phyloP scores from a whole-genome alignment of 2,888 invertebrate species.

The Schizotus pectinicornis region DNA sequence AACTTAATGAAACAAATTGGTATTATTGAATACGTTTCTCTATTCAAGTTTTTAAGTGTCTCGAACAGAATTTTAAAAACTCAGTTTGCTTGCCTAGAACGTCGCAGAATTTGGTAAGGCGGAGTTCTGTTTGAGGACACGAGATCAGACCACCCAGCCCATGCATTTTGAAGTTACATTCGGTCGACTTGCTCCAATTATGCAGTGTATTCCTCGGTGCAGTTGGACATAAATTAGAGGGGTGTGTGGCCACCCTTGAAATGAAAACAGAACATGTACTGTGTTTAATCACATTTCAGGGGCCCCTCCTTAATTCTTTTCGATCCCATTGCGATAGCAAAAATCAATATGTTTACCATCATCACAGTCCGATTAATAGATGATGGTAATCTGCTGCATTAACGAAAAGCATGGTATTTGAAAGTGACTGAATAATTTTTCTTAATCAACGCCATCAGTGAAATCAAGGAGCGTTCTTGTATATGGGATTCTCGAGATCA shows the following conservation, averaged over 20 bases:
- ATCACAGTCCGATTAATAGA: neutral
- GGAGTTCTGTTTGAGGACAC: no score
- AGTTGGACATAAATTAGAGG: slow-evolving; percentile 43
- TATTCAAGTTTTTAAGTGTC: no score
- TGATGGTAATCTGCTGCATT: neutral
- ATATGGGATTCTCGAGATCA: slow-evolving; percentile 13
- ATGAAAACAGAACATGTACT: slow-evolving; percentile 39
- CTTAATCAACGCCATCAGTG: no score
- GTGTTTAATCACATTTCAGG: slow-evolving; percentile 42
- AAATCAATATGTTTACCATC: slow-evolving; percentile 25
- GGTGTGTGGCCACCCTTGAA: slow-evolving; percentile 47
- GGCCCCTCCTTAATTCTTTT: slow-evolving; percentile 22
- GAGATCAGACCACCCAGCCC: no score
- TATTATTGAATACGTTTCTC: no score
- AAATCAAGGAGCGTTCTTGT: no score
- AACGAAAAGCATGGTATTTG: neutral
- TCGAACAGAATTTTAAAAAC: no score
- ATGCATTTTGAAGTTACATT: slow-evolving; percentile 19
- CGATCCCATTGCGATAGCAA: slow-evolving; percentile 21
- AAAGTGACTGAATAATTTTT: no score
- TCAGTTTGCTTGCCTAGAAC: no score
- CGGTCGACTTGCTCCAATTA: slow-evolving; percentile 38
- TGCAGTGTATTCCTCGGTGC: slow-evolving; percentile 34
- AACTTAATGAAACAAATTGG: no score
- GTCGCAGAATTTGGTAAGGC: no score